Conservation (phyloP, 2,113 vertebrate genomes). For the Camelus bactrianus region DNA sequence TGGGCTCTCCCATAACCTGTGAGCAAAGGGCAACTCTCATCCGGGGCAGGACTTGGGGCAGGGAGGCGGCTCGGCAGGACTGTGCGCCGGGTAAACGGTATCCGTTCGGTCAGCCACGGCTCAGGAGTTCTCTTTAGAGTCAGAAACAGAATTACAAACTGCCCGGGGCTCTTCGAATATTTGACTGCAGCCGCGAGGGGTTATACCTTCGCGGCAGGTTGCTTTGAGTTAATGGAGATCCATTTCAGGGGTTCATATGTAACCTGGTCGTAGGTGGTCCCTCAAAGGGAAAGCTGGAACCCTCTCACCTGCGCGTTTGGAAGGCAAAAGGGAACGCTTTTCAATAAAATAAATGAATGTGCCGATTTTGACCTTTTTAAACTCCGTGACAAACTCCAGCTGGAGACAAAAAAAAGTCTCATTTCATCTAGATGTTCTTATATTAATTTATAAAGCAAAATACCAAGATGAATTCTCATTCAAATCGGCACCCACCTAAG, state of each 20-base stretch:
- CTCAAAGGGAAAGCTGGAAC: neutral
- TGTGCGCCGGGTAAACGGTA: fast-evolving
- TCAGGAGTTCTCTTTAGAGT: neutral
- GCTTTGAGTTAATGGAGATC: neutral
- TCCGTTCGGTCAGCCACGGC: fast-evolving
- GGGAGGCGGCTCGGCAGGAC: fast-evolving
- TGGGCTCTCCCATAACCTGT: fast-evolving
- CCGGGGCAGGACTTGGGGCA: neutral
- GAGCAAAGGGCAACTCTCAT: neutral
- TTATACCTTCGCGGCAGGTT: fast-evolving
- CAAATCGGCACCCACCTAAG: neutral
- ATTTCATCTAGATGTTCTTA: neutral
- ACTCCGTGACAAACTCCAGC: neutral
- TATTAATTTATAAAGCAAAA: slow-evolving; percentile 61
- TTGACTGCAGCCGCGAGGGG: fast-evolving
- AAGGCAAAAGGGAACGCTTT: neutral
- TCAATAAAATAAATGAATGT: neutral
- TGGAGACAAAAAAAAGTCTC: neutral
- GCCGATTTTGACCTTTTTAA: slow-evolving; percentile 46
- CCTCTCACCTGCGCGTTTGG: fast-evolving
- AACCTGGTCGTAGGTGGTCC: neutral
- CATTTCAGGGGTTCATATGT: neutral
- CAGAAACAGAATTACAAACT: neutral
- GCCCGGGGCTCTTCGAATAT: fast-evolving
- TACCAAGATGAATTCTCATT: slow-evolving; percentile 34